These are phyloP conservation scores for Carpatolechia fugitivella DNA, from an alignment of 2,888 invertebrate species.

Conservation along the genomic window DNA sequence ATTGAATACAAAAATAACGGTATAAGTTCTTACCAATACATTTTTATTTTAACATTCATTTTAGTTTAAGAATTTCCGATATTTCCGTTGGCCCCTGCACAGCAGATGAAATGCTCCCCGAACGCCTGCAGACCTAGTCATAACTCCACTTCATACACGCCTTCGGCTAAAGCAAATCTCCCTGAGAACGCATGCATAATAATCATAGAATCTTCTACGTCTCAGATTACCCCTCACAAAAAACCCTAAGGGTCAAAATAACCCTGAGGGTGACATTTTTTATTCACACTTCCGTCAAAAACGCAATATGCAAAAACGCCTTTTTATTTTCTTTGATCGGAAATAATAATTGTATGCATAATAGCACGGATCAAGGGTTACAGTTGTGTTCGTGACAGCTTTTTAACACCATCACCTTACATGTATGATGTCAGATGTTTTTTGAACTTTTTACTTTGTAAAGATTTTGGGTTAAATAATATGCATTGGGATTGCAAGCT, in stretches of 20 bases:
- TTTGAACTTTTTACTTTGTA: constrained; percentile 49
- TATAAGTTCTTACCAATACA: too few relatives aligned
- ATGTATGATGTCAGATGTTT: constrained; percentile 57
- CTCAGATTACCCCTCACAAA: constrained; percentile 66
- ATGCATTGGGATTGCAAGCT: constrained; percentile 62
- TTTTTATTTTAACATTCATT: too few relatives aligned
- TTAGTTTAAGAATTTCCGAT: constrained; percentile 11
- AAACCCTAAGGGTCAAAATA: constrained; percentile 51
- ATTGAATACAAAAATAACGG: too few relatives aligned
- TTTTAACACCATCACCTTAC: constrained; percentile 72
- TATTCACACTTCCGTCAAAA: constrained; percentile 76
- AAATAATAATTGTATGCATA: constrained; percentile 80
- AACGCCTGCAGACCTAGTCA: constrained; percentile 46
- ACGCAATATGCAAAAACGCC: constrained; percentile 74
- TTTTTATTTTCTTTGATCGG: constrained; percentile 75
- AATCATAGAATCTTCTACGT: constrained; percentile 60
- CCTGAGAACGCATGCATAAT: constrained; percentile 77
- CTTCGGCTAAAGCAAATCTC: constrained; percentile 68
- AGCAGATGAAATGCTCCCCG: constrained; percentile 32
- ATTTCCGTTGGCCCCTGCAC: constrained; percentile 47
- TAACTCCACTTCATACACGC: constrained; percentile 51
- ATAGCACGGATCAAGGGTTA: constrained; percentile 74
- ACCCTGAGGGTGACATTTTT: constrained; percentile 77
- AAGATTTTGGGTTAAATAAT: constrained; percentile 53
- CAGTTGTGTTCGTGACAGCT: constrained; percentile 59